Evolutionary conservation across 2,113 vertebrate genomes (phyloP).

Genomic region (Orientallactaga bullata): DNA sequence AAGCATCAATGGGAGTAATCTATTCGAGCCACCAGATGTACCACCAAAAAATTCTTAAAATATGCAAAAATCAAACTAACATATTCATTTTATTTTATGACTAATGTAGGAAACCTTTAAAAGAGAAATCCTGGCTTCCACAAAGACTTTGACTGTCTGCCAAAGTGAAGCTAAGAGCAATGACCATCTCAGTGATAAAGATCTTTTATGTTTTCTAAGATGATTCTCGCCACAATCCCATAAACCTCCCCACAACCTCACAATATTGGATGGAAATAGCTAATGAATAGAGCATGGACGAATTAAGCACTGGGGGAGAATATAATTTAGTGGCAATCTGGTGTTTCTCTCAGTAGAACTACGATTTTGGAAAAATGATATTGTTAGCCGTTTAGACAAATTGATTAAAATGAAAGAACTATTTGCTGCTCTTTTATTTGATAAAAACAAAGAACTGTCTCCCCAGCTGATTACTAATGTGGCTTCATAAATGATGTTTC

Average conservation of each 20-base stretch:
- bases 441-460: neutral
- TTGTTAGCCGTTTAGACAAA: conserved; percentile 60
- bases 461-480: conserved; percentile 8
- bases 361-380: conserved; percentile 63
- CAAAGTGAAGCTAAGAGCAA: conserved; percentile 33
- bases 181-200: neutral
- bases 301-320: conserved; percentile 29
- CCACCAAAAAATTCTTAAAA: neutral
- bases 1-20: neutral
- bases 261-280: conserved; percentile 38
- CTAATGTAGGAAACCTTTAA: neutral
- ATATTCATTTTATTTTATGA: neutral
- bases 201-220: neutral
- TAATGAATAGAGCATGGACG: conserved; percentile 45
- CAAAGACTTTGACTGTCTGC: neutral
- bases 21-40: neutral
- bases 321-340: conserved; percentile 66
- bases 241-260: neutral
- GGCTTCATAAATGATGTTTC: conserved; percentile 31
- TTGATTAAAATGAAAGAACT: conserved; percentile 40
- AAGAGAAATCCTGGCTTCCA: conserved; percentile 38
- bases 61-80: neutral
- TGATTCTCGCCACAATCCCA: neutral
- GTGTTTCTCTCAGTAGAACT: conserved; percentile 44
- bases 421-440: neutral